phyloP scores from a whole-genome alignment of 1,140 invertebrate genomes.

The Lepidurus packardi region DNA sequence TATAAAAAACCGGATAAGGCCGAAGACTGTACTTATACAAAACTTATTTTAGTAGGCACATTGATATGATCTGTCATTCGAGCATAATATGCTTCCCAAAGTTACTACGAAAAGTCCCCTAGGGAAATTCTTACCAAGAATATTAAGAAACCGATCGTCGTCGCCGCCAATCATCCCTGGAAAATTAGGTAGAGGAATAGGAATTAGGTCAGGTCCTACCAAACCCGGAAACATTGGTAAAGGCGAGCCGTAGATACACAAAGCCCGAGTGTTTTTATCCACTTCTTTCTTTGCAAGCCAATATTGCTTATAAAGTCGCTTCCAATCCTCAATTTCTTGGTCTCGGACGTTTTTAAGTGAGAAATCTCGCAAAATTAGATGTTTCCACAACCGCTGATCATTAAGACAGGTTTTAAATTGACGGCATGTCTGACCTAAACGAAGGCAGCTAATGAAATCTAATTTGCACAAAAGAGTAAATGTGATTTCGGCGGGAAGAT shows the following conservation, averaged over 20 bases:
- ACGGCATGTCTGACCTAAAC: not conserved
- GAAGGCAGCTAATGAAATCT: not conserved
- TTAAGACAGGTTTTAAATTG: not conserved
- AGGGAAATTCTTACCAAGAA: not conserved
- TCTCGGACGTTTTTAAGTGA: not conserved
- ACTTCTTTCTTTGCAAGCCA: not conserved
- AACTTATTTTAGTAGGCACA: not conserved
- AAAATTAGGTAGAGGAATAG: not conserved
- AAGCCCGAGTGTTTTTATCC: not conserved
- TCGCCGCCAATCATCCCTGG: slow-evolving; percentile 5
- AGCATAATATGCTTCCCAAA: not conserved
- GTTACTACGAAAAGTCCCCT: too few relatives aligned
- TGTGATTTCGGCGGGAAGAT: not conserved
- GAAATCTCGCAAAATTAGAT: not conserved
- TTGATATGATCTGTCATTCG: not conserved
- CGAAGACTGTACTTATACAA: too few relatives aligned
- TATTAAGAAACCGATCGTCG: not conserved
- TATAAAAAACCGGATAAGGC: too few relatives aligned
- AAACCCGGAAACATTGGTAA: not conserved
- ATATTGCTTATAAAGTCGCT: not conserved
- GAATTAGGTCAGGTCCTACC: not conserved
- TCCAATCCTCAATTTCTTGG: not conserved
- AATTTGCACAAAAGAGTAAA: not conserved
- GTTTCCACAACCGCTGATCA: not conserved
- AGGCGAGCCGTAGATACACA: not conserved